Percentiles rank a stretch among this genome's conserved stretches.
These are phyloP conservation scores for Percina caprodes DNA, from an alignment of 2,113 vertebrate genomes.

Conservation along the genomic window DNA sequence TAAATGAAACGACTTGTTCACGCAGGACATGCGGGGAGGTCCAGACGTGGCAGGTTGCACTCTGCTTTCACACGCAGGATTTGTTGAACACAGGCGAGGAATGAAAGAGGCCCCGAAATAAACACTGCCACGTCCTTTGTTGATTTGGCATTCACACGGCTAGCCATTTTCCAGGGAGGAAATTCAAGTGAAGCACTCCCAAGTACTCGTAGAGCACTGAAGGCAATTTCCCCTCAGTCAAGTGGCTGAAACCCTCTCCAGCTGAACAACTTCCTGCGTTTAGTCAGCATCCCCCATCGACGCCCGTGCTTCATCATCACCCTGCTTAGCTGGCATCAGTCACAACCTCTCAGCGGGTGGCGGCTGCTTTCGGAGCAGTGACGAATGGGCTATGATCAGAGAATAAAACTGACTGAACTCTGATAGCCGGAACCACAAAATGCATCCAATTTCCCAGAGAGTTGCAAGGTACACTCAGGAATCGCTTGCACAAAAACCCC, in stretches of 20 bases:
- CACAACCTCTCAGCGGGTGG: slow-evolving; percentile 39
- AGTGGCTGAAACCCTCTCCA: slow-evolving; percentile 75
- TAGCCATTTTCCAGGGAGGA: slow-evolving; percentile 53
- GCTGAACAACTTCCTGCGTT: slow-evolving; percentile 78
- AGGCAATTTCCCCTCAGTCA: slow-evolving; percentile 71
- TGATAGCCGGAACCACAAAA: too few relatives aligned
- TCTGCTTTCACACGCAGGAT: slow-evolving; percentile 34
- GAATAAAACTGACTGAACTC: not conserved
- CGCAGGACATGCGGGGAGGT: slow-evolving; percentile 1
- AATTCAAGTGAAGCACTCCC: slow-evolving; percentile 68
- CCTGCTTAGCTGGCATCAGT: slow-evolving; percentile 45
- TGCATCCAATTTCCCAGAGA: too few relatives aligned
- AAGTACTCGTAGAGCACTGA: slow-evolving; percentile 58
- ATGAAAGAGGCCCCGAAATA: slow-evolving; percentile 33
- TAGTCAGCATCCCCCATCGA: slow-evolving; percentile 25
- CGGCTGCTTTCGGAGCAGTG: slow-evolving; percentile 26
- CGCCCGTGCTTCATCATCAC: slow-evolving; percentile 35
- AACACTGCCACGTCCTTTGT: slow-evolving; percentile 64
- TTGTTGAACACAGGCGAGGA: slow-evolving; percentile 15
- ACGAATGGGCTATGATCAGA: not conserved
- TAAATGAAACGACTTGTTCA: not conserved
- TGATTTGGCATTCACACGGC: slow-evolving; percentile 63
- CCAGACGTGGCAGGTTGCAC: not conserved
- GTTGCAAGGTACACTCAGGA: too few relatives aligned
- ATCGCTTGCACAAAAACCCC: too few relatives aligned